phyloP scores from a whole-genome alignment of 2,888 invertebrate species.

The Spilosoma lubricipeda region DNA sequence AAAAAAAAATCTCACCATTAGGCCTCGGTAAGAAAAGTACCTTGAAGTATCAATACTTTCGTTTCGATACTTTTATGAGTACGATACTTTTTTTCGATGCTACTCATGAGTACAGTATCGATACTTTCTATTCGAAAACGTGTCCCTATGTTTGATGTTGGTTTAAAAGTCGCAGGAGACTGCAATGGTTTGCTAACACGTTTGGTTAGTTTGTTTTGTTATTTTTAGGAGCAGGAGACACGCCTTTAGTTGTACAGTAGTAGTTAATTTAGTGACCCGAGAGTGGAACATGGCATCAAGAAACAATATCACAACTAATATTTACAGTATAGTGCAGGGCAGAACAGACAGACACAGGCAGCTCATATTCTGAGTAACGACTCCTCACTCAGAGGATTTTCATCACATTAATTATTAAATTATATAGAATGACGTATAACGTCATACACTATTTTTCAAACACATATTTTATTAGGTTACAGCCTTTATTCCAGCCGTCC shows the following conservation, averaged over 20 bases:
- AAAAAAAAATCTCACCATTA: too few relatives aligned
- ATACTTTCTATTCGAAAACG: too few relatives aligned
- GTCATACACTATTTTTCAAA: not conserved
- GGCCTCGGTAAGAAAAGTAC: too few relatives aligned
- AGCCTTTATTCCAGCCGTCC: not conserved
- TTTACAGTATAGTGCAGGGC: slow-evolving; percentile 60
- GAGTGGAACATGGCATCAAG: slow-evolving; percentile 76
- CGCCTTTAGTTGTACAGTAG: slow-evolving; percentile 49
- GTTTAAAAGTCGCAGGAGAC: too few relatives aligned
- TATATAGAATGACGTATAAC: not conserved
- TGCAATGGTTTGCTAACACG: too few relatives aligned
- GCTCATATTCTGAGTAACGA: not conserved
- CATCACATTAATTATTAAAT: not conserved
- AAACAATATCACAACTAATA: slow-evolving; percentile 69
- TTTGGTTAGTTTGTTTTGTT: too few relatives aligned
- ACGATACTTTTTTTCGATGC: too few relatives aligned
- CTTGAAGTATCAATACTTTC: too few relatives aligned
- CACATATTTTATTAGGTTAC: not conserved
- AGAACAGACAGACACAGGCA: slow-evolving; percentile 2
- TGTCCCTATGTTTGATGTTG: too few relatives aligned
- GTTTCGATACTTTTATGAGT: too few relatives aligned
- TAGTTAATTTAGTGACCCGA: slow-evolving; percentile 39
- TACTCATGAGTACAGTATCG: too few relatives aligned
- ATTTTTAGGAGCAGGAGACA: too few relatives aligned
- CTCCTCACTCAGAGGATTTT: not conserved